Conservation (phyloP, 2,113 vertebrate species). For the Alexandromys fortis region DNA sequence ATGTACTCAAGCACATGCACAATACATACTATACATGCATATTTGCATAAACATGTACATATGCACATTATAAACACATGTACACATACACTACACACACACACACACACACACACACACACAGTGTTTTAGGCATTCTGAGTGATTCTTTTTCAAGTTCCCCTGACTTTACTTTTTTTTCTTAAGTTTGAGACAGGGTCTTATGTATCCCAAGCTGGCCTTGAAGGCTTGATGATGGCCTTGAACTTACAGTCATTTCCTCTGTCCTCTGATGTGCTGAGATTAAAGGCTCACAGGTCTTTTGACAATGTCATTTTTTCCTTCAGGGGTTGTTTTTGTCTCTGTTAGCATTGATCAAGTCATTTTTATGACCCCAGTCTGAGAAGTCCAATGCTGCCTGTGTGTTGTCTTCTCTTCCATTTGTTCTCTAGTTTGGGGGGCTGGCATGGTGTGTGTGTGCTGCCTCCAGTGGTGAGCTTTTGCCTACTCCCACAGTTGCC, state of each 20-base stretch:
- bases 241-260: background rate
- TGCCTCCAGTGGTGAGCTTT: background rate
- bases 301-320: background rate
- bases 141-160: constrained; percentile 5
- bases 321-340: constrained; percentile 11
- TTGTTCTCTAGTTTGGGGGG: background rate
- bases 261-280: background rate
- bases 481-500: no score
- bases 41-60: background rate
- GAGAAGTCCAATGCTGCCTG: background rate
- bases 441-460: background rate
- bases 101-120: background rate
- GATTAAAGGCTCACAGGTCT: background rate
- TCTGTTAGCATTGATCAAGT: background rate
- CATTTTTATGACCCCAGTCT: background rate
- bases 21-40: background rate
- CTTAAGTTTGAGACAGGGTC: background rate
- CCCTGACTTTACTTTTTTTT: background rate
- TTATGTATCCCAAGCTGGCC: background rate
- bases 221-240: background rate
- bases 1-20: background rate
- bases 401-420: background rate
- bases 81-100: background rate
- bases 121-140: background rate
- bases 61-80: background rate